Conservation (phyloP, 2,797 vertebrate species). For the Fistularia tabacaria region DNA sequence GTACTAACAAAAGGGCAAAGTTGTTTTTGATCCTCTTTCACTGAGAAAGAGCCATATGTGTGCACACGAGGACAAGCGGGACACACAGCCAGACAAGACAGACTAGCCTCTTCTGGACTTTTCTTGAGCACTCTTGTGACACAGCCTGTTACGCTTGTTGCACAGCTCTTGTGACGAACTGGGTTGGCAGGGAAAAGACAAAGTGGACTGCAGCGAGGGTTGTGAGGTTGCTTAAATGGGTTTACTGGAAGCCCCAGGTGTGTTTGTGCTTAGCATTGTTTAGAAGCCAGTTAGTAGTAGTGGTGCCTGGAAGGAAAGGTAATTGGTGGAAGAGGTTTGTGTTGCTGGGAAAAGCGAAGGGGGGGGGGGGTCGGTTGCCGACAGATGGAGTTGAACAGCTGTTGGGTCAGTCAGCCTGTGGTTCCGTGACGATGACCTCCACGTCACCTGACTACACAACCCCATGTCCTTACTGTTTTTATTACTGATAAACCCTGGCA, state of each 20-base stretch:
- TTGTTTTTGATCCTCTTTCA: no score
- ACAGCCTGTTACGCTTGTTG: slow-evolving; percentile 1
- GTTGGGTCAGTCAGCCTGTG: slow-evolving; percentile 37
- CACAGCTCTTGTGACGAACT: slow-evolving; percentile 66
- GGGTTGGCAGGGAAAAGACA: slow-evolving; percentile 41
- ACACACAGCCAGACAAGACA: slow-evolving; percentile 33
- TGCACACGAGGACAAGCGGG: not conserved
- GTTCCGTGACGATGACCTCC: slow-evolving; percentile 39
- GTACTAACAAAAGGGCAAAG: no score
- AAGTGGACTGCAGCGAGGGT: slow-evolving; percentile 11
- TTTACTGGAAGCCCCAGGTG: not conserved
- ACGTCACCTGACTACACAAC: slow-evolving; percentile 38
- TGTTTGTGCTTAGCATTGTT: slow-evolving; percentile 2
- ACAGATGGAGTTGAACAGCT: slow-evolving; percentile 53
- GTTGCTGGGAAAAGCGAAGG: slow-evolving; percentile 54
- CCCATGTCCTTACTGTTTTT: slow-evolving; percentile 37
- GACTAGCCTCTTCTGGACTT: slow-evolving; percentile 36
- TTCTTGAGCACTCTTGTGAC: slow-evolving; percentile 32
- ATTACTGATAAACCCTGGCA: slow-evolving; percentile 24
- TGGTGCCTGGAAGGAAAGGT: not conserved
- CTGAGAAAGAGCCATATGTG: not conserved
- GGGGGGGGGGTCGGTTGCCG: slow-evolving; percentile 19
- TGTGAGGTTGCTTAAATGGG: slow-evolving; percentile 1
- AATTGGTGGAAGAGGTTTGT: not conserved
- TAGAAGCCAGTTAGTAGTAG: not conserved